Base-by-base conservation (phyloP, 2,888 invertebrate species). In the Scaptomyza caliginosa region DNA sequence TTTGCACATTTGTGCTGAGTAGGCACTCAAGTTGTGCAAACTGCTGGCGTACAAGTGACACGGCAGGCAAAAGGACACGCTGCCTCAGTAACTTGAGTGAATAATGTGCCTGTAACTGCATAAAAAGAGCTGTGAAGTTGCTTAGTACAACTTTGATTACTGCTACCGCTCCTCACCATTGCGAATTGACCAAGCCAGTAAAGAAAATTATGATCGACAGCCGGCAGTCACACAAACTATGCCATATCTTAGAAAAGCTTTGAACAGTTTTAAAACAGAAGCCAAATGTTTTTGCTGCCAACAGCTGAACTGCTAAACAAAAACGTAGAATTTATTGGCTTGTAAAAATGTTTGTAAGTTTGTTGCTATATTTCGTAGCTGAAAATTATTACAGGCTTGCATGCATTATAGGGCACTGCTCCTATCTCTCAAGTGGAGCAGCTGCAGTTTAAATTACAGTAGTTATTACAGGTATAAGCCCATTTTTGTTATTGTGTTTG, bases 1-100 rank as follows among this genome's bases (percentile, higher is more conserved):
- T 78, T 83, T 80, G 76, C 77, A 77, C 81, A 83, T 86, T 83
- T 83, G 76, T 67, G 76, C 68, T 78, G 74, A 83, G 83, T 69
- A 74, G 62, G 67, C 81, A 76, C 83, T 83, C 52, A 70, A 86
- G 84, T 46, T 83, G 70, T 77, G 59, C 57, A 79, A 74, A 79
- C 83, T 74, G 77, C 65, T 66, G 64, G 57, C 60, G 51, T 38
- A 55, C 36, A 62, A 63, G 56, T 67, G 79, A 82, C 67, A 57
- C 43, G 39, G 43, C 55, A 45, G 32, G 46, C 48, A 50, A 58
- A 64, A 46, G 32, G 21, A 46, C 32, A 32, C 19, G 19, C 21
- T 21, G 32, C 21, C 17, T 28, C 11, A 17, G 57, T 62, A 62
- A 64, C 70, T 74, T 58, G 64, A 74, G 76, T 77, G 71, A 64